Evolutionary conservation across 2,113 vertebrate genomes (phyloP).

Genomic region (Heterotis niloticus): DNA sequence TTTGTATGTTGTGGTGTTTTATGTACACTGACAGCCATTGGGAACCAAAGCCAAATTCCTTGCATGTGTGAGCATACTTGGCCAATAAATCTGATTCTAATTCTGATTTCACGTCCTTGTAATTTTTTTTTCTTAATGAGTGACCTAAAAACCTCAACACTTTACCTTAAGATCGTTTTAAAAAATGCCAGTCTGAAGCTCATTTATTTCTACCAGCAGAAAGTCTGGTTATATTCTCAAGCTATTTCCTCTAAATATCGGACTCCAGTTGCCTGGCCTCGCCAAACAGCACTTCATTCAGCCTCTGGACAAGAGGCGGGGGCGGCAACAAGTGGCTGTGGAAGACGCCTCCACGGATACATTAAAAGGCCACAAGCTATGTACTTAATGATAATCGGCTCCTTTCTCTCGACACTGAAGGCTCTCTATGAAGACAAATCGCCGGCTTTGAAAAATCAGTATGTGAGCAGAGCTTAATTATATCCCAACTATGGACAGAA

Average conservation of each 20-base stretch:
- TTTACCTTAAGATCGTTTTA: too few relatives aligned
- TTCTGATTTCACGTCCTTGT: too few relatives aligned
- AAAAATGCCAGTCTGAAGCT: too few relatives aligned
- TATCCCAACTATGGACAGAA: conserved; percentile 50
- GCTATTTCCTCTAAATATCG: neutral
- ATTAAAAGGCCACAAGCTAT: conserved; percentile 41
- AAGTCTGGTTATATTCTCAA: neutral
- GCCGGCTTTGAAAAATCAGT: conserved; percentile 38
- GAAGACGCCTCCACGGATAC: conserved; percentile 27
- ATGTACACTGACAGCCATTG: too few relatives aligned
- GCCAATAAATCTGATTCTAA: too few relatives aligned
- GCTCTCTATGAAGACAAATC: conserved; percentile 42
- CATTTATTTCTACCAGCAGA: neutral
- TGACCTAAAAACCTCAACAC: too few relatives aligned
- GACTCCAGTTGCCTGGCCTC: too few relatives aligned
- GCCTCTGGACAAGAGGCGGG: neutral
- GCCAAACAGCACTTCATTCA: neutral
- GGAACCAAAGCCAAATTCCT: too few relatives aligned
- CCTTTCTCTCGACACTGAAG: conserved; percentile 32
- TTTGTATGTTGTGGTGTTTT: too few relatives aligned
- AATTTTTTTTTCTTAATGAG: too few relatives aligned
- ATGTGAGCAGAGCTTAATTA: conserved; percentile 54
- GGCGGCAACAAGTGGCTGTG: neutral
- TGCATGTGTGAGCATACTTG: too few relatives aligned
- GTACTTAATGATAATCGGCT: conserved; percentile 43